Percentiles rank a stretch among this genome's conserved stretches.
Conservation (phyloP, 2,888 invertebrate genomes). For the Hyposoter didymator region DNA sequence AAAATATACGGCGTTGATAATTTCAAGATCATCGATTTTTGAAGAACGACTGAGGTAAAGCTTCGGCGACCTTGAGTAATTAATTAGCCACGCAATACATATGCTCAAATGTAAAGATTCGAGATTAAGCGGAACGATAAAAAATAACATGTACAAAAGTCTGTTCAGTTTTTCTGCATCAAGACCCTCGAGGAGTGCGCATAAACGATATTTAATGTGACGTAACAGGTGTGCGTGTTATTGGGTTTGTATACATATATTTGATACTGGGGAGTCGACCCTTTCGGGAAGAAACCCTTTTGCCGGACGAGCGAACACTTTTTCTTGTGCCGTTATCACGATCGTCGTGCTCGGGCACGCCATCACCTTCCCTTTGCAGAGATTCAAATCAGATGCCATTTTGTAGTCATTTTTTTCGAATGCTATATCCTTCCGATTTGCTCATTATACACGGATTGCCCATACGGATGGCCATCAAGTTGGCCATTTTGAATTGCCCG, state of each 20-base stretch:
- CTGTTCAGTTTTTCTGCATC: slow-evolving; percentile 24
- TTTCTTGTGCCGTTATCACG: slow-evolving; percentile 16
- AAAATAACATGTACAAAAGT: background rate
- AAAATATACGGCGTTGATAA: background rate
- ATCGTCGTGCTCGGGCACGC: slow-evolving; percentile 42
- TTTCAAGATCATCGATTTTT: background rate
- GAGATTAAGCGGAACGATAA: slow-evolving; percentile 30
- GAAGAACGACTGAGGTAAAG: background rate
- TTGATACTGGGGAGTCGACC: background rate
- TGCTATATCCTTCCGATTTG: background rate
- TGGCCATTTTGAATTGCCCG: background rate
- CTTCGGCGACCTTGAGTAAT: slow-evolving; percentile 5
- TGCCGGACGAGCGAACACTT: slow-evolving; percentile 58
- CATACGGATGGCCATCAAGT: background rate
- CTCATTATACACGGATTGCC: background rate
- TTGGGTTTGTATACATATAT: background rate
- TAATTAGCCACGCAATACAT: slow-evolving; percentile 7
- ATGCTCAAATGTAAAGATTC: background rate
- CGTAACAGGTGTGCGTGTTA: slow-evolving; percentile 53
- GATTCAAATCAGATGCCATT: background rate
- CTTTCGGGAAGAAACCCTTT: slow-evolving; percentile 52
- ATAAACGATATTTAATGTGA: slow-evolving; percentile 18
- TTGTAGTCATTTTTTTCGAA: background rate
- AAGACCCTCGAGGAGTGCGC: background rate
- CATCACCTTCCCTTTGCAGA: slow-evolving; percentile 5